Evolutionary conservation across 2,113 vertebrate species (phyloP).

Genomic region (Saguinus midas): DNA sequence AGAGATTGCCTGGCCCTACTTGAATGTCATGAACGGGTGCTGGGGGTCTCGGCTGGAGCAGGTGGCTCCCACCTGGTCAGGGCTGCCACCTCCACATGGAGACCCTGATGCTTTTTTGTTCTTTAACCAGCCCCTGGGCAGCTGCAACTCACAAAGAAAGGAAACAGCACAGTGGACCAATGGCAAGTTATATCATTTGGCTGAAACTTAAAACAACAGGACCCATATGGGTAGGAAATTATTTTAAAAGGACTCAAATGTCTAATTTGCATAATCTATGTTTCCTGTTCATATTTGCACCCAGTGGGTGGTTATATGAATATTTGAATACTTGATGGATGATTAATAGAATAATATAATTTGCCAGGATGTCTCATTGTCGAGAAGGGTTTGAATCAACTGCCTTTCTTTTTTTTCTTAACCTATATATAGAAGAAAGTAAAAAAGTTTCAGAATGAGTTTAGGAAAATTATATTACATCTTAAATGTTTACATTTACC

Average conservation of each 20-base stretch:
- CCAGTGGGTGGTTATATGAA: slow-evolving; percentile 33
- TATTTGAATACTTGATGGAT: slow-evolving; percentile 36
- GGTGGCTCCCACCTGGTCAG: rapidly evolving
- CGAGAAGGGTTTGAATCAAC: neutral
- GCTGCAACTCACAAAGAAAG: neutral
- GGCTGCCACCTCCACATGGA: no score
- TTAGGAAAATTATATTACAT: neutral
- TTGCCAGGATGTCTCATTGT: neutral
- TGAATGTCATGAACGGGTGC: rapidly evolving
- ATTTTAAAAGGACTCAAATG: slow-evolving; percentile 63
- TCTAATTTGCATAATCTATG: slow-evolving; percentile 66
- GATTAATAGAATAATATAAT: slow-evolving; percentile 18
- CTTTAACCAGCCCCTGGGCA: neutral
- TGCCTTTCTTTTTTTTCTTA: neutral
- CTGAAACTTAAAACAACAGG: slow-evolving; percentile 21
- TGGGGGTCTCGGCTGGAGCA: rapidly evolving
- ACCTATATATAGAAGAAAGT: neutral
- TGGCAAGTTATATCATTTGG: neutral
- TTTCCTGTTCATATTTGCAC: slow-evolving; percentile 4
- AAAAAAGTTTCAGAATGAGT: neutral
- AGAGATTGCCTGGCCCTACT: no score
- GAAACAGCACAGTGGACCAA: neutral
- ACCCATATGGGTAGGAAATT: slow-evolving; percentile 64
- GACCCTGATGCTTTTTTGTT: rapidly evolving
- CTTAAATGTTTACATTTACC: neutral